These are phyloP conservation scores for Varanus salvator DNA, from an alignment of 2,113 vertebrate species.

Conservation along the genomic window DNA sequence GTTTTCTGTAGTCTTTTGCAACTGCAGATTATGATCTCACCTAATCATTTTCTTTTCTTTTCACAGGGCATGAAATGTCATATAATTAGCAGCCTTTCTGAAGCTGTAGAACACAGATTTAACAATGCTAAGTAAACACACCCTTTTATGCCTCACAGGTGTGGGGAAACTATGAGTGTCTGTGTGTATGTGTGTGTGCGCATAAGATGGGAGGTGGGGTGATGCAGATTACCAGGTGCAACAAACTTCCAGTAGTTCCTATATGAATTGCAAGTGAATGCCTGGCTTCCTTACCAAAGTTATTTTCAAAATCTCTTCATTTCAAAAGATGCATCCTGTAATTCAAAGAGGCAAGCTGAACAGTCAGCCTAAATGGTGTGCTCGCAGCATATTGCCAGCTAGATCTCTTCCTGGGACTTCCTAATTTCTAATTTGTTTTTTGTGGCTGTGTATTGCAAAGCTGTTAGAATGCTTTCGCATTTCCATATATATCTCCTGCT, in stretches of 20 bases:
- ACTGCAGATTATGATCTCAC: neutral
- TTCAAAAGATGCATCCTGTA: neutral
- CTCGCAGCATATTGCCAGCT: neutral
- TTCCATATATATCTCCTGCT: no score
- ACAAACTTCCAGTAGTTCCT: neutral
- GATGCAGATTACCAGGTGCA: no score
- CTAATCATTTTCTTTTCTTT: conserved; percentile 4
- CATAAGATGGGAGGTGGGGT: no score
- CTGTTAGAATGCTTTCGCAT: neutral
- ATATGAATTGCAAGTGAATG: neutral
- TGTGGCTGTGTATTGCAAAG: neutral
- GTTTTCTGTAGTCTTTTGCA: neutral
- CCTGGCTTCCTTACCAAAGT: neutral
- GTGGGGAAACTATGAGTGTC: neutral
- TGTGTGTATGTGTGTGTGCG: neutral
- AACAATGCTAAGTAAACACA: neutral
- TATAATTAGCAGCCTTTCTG: conserved; percentile 11
- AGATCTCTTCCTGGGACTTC: neutral
- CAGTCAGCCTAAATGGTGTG: neutral
- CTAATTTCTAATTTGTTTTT: neutral
- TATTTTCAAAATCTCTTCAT: neutral
- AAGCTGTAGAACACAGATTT: neutral
- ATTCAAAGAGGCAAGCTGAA: neutral
- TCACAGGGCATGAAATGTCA: conserved; percentile 3
- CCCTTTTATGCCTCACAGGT: conserved; percentile 17